Evolutionary conservation across 2,797 vertebrate genomes (phyloP).

Genomic region (Lacerta agilis): DNA sequence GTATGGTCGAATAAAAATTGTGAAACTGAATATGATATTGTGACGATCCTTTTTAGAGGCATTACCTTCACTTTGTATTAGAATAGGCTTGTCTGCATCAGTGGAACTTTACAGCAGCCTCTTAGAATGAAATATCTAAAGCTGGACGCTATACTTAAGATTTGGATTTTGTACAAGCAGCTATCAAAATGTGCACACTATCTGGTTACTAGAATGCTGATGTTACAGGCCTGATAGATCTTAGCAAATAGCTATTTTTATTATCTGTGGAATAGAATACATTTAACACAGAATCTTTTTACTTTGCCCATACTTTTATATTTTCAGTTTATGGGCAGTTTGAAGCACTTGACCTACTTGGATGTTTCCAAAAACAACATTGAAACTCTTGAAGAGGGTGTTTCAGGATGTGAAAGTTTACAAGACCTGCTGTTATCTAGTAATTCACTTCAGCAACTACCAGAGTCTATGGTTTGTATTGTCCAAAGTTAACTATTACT

Average conservation of each 20-base stretch:
- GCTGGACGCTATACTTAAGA: background rate
- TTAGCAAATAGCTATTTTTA: background rate
- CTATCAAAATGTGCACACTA: background rate
- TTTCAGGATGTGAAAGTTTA: constrained; percentile 93
- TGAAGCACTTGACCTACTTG: constrained; percentile 94
- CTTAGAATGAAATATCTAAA: background rate
- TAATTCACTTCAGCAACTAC: constrained; percentile 94
- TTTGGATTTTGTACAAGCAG: background rate
- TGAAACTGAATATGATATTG: background rate
- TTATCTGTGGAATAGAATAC: background rate
- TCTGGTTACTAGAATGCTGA: background rate
- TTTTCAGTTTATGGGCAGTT: constrained; percentile 89
- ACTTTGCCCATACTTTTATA: constrained; percentile 43
- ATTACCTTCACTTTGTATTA: background rate
- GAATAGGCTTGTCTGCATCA: background rate
- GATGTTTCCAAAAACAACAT: constrained; percentile 98
- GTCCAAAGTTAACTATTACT: background rate
- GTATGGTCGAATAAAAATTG: background rate
- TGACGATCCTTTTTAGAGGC: background rate
- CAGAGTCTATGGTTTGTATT: constrained; percentile 89
- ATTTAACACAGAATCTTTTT: constrained; percentile 15
- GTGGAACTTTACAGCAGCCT: background rate
- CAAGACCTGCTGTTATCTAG: constrained; percentile 95
- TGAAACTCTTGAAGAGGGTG: constrained; percentile 94
- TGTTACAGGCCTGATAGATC: background rate